Evolutionary conservation across 2,113 vertebrate species (phyloP).

Genomic region (Zosterops hypoxanthus): DNA sequence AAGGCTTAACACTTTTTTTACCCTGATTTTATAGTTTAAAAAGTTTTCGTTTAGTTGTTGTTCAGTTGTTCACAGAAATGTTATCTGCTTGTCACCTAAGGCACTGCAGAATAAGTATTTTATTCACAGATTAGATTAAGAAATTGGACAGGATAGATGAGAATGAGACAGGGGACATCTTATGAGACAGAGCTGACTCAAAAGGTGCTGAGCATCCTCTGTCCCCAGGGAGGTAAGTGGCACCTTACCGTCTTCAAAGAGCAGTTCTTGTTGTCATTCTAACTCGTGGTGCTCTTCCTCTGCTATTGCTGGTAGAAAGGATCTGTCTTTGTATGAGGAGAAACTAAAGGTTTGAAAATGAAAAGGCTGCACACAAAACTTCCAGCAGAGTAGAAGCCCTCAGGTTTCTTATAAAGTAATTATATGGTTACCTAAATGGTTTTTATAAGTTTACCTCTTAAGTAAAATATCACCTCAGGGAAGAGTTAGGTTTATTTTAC

Average conservation of each 20-base stretch:
- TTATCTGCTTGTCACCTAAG: neutral
- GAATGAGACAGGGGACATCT: neutral
- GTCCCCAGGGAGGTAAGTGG: neutral
- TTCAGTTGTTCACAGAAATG: neutral
- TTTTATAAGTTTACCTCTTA: constrained; percentile 29
- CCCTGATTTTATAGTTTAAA: neutral
- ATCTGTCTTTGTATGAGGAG: neutral
- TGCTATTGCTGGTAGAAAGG: neutral
- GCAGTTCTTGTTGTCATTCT: neutral
- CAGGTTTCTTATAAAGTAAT: neutral
- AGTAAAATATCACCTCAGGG: constrained; percentile 16
- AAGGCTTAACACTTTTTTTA: neutral
- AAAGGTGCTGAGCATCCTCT: neutral
- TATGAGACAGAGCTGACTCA: neutral
- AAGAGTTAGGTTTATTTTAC: constrained; percentile 5
- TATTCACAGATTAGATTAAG: neutral
- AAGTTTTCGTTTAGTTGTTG: neutral
- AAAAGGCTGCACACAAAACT: neutral
- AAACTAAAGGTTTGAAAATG: neutral
- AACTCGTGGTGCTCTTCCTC: neutral
- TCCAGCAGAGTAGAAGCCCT: neutral
- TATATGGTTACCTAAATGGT: neutral
- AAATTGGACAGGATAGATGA: neutral
- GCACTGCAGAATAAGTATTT: neutral
- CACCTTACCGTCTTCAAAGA: neutral